Evolutionary conservation across 2,113 vertebrate genomes (phyloP), one percentile per base, ranked within the genome.

Genomic region (Pongo abelii): DNA sequence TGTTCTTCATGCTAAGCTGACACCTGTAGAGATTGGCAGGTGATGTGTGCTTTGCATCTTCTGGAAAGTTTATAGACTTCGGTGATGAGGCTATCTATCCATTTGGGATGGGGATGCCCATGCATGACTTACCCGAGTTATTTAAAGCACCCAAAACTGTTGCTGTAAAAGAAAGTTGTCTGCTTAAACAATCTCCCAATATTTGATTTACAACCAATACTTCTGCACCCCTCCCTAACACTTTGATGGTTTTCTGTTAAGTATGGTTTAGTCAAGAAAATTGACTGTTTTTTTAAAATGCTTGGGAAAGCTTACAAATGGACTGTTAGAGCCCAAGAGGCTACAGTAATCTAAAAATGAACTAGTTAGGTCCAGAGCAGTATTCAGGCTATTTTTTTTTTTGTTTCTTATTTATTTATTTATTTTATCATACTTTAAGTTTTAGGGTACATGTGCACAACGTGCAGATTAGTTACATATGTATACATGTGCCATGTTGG

Each of bases 191-290:
- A 14, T 72, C 12, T 64, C 52, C 22, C 22, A 40, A 35, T 70
- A 75, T 90, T 94, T 27, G 14, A 72, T 90, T 87, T 96, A 92
- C 52, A 94, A 96, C 46, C 12, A 13, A 23, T 30, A 22, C 17
- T 17, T 23, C 5, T 25, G 4, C 20, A 43, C 2, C 17, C 22
- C 38, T 4, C 38, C 48, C n/a, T 35, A 1, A 9, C 9, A n/a
- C 4, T 93, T 89, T 30, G 46, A 43, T 91, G 40, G 22, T 6
- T 43, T 96, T 98, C 93, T 97, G 25, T 61, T 93, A 69, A 46
- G n/a, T 97, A 55, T 97, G 72, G 8, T 64, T 95, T 95, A 84
- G 14, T 86, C 67, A 91, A 93, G 93, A 96, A 93, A 89, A 80
- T 88, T 43, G 20, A 92, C 55, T 95, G 17, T 0, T 95, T 35